phyloP scores from a whole-genome alignment of 2,113 vertebrate genomes.

The Prunella himalayana region DNA sequence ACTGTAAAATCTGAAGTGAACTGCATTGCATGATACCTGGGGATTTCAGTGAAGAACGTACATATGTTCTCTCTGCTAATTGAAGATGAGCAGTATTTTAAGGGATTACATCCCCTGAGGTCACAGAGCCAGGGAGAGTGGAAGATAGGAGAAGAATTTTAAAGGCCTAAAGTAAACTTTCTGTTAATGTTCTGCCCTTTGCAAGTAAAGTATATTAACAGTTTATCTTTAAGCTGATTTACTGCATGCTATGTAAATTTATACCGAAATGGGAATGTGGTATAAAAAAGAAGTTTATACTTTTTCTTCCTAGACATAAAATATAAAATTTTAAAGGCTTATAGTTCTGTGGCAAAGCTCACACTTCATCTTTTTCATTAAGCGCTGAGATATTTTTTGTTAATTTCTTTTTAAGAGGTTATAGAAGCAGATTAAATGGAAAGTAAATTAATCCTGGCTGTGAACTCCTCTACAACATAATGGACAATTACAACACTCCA shows the following conservation, averaged over 20 bases:
- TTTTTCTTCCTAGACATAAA: background rate
- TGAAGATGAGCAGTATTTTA: conserved; percentile 76
- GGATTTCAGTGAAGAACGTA: conserved; percentile 73
- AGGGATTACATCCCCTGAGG: conserved; percentile 65
- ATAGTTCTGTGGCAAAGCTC: background rate
- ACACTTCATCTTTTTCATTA: background rate
- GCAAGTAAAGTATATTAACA: conserved; percentile 15
- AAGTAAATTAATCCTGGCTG: background rate
- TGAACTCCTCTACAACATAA: background rate
- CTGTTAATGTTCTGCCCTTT: conserved; percentile 26
- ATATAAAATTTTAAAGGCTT: background rate
- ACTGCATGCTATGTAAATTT: background rate
- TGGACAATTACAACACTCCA: background rate
- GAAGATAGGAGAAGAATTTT: conserved; percentile 60
- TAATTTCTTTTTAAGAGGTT: background rate
- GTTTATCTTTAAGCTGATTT: conserved; percentile 32
- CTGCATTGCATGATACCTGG: conserved; percentile 62
- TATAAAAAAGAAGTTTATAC: background rate
- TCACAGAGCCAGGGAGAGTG: background rate
- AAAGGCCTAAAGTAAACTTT: conserved; percentile 65
- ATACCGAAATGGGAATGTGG: background rate
- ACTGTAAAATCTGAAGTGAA: conserved; percentile 71
- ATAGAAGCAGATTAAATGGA: background rate
- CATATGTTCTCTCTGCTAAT: conserved; percentile 77
- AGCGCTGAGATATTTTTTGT: background rate